A percentile compares a stretch with the other conserved stretches of the same genome.
phyloP scores from a whole-genome alignment of 2,113 vertebrate species.

The Dissostichus mawsoni region DNA sequence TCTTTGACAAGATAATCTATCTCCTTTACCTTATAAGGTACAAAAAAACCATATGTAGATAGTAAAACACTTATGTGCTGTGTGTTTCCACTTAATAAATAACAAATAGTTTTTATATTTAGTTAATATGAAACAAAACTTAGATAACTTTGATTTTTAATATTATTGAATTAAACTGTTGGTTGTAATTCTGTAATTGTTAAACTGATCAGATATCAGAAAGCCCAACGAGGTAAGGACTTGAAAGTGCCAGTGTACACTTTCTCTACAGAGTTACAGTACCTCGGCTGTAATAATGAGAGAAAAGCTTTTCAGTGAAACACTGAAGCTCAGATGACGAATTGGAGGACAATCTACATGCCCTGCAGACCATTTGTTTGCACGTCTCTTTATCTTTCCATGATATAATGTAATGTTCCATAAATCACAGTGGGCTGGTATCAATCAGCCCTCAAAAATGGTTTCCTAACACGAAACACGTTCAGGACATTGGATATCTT shows the following conservation, averaged over 20 bases:
- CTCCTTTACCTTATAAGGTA: slow-evolving; percentile 20
- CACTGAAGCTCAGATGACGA: slow-evolving; percentile 30
- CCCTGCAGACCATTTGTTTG: slow-evolving; percentile 54
- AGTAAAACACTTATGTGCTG: neutral
- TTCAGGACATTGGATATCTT: slow-evolving; percentile 50
- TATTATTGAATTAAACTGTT: neutral
- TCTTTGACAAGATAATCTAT: slow-evolving; percentile 9
- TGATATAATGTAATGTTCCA: slow-evolving; percentile 38
- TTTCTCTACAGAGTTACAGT: neutral
- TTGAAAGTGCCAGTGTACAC: neutral
- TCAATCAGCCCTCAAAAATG: slow-evolving; percentile 49
- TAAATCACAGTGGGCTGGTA: slow-evolving; percentile 58
- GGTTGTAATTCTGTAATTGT: neutral
- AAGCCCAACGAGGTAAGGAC: slow-evolving; percentile 20
- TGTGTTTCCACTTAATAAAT: neutral
- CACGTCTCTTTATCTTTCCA: slow-evolving; percentile 52
- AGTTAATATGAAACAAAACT: neutral
- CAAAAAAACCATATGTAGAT: slow-evolving; percentile 27
- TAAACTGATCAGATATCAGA: neutral
- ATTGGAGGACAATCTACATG: slow-evolving; percentile 32
- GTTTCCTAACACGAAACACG: slow-evolving; percentile 55
- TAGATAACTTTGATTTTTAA: neutral
- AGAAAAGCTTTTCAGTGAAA: slow-evolving; percentile 20
- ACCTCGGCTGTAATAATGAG: slow-evolving; percentile 30
- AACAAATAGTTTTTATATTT: neutral